Evolutionary conservation across 2,888 invertebrate species (phyloP).

Genomic region (Drosophila pseudotalamancana): DNA sequence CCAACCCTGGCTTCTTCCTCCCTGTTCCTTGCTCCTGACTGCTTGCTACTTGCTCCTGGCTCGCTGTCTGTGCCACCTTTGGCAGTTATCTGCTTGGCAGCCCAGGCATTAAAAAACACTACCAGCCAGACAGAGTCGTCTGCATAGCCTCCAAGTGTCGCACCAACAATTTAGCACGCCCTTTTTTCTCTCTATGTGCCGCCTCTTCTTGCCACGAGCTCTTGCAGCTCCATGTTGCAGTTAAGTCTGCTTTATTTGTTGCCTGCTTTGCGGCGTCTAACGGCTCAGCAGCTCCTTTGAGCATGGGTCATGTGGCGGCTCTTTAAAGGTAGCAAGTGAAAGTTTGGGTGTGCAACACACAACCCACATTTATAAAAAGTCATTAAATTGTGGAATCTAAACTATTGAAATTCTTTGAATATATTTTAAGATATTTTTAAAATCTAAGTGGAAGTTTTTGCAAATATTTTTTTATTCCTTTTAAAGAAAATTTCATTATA

Average conservation of each 20-base stretch:
- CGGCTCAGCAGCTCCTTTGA: not conserved
- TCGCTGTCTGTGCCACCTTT: slow-evolving; percentile 54
- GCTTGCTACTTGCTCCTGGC: no score
- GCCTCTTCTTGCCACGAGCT: not conserved
- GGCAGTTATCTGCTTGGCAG: slow-evolving; percentile 67
- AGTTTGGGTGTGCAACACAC: slow-evolving; percentile 17
- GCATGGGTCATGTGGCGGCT: not conserved
- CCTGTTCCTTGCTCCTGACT: not conserved
- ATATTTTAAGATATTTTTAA: no score
- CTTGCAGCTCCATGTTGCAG: slow-evolving; percentile 33
- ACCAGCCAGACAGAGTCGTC: slow-evolving; percentile 26
- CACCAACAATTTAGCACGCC: slow-evolving; percentile 73
- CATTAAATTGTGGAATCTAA: slow-evolving; percentile 4
- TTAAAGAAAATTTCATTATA: no score
- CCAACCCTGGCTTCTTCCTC: not conserved
- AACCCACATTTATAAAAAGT: not conserved
- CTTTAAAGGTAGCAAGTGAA: slow-evolving; percentile 56
- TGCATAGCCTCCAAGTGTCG: slow-evolving; percentile 52
- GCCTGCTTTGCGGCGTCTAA: slow-evolving; percentile 42
- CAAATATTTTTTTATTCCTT: no score
- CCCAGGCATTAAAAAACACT: slow-evolving; percentile 53
- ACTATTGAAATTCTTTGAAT: not conserved
- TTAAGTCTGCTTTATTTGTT: slow-evolving; percentile 60
- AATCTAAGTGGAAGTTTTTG: no score
- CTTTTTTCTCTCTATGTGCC: slow-evolving; percentile 15